phyloP scores from a whole-genome alignment of 2,113 vertebrate species.

The Hippocampus abdominalis region DNA sequence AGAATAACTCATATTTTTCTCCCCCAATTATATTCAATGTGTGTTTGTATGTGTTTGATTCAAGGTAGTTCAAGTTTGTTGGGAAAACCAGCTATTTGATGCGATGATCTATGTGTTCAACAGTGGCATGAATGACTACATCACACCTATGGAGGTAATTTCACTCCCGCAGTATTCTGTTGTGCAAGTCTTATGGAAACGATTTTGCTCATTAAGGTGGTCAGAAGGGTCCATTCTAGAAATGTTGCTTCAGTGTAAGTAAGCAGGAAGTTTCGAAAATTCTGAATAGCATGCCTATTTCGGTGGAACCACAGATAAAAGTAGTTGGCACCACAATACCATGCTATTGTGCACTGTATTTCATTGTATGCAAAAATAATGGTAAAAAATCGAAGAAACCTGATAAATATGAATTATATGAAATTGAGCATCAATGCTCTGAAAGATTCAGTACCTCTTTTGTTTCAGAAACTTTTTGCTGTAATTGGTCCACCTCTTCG shows the following conservation, averaged over 20 bases:
- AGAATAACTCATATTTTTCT: neutral
- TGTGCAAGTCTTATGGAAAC: neutral
- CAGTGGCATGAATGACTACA: conserved; percentile 96
- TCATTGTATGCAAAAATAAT: neutral
- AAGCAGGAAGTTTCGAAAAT: neutral
- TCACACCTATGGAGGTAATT: conserved; percentile 93
- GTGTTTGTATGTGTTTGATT: conserved; percentile 44
- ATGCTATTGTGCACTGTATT: too few species aligned
- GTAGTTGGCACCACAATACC: neutral
- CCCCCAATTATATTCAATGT: neutral
- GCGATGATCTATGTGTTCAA: conserved; percentile 97
- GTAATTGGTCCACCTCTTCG: conserved; percentile 84
- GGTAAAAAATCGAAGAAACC: neutral
- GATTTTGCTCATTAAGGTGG: neutral
- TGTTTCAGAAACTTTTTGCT: conserved; percentile 91
- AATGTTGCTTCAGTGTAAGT: neutral
- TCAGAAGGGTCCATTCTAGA: neutral
- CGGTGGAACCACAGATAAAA: neutral
- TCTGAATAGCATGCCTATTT: neutral
- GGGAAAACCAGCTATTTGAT: conserved; percentile 91
- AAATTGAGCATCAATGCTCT: neutral
- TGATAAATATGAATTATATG: neutral
- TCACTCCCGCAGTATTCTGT: too few species aligned
- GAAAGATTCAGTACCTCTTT: conserved; percentile 9
- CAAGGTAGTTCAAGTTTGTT: conserved; percentile 91